phyloP scores from a whole-genome alignment of 1,140 invertebrate genomes.

The Bombyx mandarina region DNA sequence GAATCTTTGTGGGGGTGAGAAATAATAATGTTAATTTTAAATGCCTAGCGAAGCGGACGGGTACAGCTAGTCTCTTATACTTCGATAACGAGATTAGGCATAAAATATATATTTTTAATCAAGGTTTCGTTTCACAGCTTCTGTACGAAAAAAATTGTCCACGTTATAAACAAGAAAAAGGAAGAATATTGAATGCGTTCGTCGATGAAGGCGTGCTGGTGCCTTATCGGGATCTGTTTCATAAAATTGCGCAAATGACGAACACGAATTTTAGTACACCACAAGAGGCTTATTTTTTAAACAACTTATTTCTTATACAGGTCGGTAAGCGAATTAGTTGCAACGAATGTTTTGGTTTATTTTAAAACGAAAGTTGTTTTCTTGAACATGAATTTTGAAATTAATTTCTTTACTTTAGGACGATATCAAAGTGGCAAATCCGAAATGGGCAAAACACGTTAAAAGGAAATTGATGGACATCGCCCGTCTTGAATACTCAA shows the following conservation, averaged over 20 bases:
- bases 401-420: slow-evolving; percentile 27
- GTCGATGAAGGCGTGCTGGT: slow-evolving; percentile 46
- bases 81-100: too few relatives aligned
- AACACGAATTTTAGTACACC: slow-evolving; percentile 55
- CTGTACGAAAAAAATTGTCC: slow-evolving; percentile 65
- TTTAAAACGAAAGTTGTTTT: too few relatives aligned
- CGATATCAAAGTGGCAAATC: slow-evolving; percentile 64
- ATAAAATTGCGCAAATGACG: slow-evolving; percentile 64
- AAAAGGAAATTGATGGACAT: slow-evolving; percentile 60
- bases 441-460: slow-evolving; percentile 67
- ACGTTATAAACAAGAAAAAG: slow-evolving; percentile 56
- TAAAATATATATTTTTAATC: too few relatives aligned
- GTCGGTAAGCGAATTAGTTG: slow-evolving; percentile 21
- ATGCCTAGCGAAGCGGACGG: too few relatives aligned
- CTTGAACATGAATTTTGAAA: too few relatives aligned
- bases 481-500: slow-evolving; percentile 57
- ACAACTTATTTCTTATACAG: slow-evolving; percentile 65
- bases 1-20: too few relatives aligned
- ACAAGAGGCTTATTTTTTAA: slow-evolving; percentile 52
- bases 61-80: too few relatives aligned
- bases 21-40: too few relatives aligned
- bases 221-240: slow-evolving; percentile 60
- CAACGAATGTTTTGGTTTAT: too few relatives aligned
- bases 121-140: slow-evolving; percentile 36
- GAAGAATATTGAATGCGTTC: slow-evolving; percentile 48